Base-by-base conservation (phyloP, 2,888 invertebrate genomes). In the Chloroclysta siterata region DNA sequence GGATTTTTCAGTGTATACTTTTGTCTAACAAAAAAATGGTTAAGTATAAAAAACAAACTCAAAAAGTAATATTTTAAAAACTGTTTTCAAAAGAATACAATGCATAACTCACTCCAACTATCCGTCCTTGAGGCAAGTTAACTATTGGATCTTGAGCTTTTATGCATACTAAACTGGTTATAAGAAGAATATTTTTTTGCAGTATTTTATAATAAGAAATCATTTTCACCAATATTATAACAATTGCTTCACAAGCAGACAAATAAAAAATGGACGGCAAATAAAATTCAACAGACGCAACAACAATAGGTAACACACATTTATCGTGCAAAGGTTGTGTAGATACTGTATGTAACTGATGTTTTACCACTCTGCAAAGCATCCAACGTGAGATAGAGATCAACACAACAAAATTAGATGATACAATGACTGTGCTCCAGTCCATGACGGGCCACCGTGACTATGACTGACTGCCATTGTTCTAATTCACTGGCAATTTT, bases 1-100 rank as follows among this genome's bases (percentile, higher is more conserved):
- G 13, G 94, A 93, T 48, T 92, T 93, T 74, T 95, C 95, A 11
- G 95, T 93, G 78, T 94, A 95, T 39, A 95, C 93, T 88, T 95
- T 95, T 13, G 95, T 94, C 96, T 96, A 87, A 8, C 10, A 39
- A 11, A 39, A 2, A 39, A 39, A 11, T 39, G 36, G 10, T 11
- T 11, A 39, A 2, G 11, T 33, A 33, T 33, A 5, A 29, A 36
- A 8, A 36, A 39, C 36, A 11, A 11, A 39, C 3, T 11, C 11
- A 39, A 11, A 11, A 39, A 8, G 11, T 39, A 39, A 39, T 11
- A 39, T 11, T 8, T 11, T 11, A 1, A 11, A 11, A 11, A 10
- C 8, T 39, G 11, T 11, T 10, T 39, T 39, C 6, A 56, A 92
- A 83, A 22, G 65, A 15, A 39, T 53, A 50, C 6, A 46, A 15